A percentile compares a stretch with the other conserved stretches of the same genome.
phyloP scores from a whole-genome alignment of 2,113 vertebrate species.

The Peromyscus maniculatus region DNA sequence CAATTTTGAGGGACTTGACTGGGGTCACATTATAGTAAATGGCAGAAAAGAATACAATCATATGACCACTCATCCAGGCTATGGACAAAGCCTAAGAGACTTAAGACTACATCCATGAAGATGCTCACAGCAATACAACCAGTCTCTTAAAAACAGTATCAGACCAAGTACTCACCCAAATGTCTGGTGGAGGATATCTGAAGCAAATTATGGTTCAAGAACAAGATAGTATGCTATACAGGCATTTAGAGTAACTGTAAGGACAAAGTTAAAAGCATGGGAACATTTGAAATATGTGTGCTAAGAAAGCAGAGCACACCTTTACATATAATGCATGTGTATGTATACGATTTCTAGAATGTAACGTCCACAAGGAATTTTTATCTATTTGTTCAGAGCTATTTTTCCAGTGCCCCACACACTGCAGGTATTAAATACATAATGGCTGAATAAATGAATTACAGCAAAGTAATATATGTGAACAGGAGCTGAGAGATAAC shows the following conservation, averaged over 20 bases:
- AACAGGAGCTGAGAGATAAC: background rate
- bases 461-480: background rate
- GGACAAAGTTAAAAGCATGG: background rate
- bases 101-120: background rate
- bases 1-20: slow-evolving; percentile 18
- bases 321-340: background rate
- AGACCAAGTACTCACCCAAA: slow-evolving; percentile 1
- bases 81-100: background rate
- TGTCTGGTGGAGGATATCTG: background rate
- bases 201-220: slow-evolving; percentile 43
- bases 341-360: background rate
- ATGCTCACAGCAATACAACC: background rate
- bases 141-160: background rate
- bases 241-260: background rate
- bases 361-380: background rate
- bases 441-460: background rate
- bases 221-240: background rate
- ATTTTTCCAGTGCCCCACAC: background rate
- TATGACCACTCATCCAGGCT: background rate
- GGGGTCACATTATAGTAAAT: background rate
- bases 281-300: background rate
- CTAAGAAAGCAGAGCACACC: background rate
- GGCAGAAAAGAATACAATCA: slow-evolving; percentile 16
- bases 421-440: background rate
- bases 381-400: background rate